A percentile compares a stretch with the other conserved stretches of the same genome.
These are phyloP conservation scores for Drosophila sturtevanti DNA, from an alignment of 1,140 invertebrate genomes.

Conservation along the genomic window DNA sequence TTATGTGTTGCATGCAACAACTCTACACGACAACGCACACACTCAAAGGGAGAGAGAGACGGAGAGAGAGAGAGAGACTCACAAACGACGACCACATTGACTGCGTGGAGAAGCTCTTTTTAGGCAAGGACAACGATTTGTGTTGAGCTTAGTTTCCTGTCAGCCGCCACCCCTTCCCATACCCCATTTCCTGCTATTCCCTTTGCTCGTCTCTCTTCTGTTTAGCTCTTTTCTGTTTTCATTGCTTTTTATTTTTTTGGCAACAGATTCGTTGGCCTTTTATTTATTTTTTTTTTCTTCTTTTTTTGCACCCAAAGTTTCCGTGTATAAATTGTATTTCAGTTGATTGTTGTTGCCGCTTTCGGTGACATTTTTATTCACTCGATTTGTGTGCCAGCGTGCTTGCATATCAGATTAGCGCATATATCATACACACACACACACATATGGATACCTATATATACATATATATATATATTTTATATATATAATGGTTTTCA, in stretches of 20 bases:
- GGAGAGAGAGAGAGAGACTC: neutral
- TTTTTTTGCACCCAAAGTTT: neutral
- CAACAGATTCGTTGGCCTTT: too few relatives aligned
- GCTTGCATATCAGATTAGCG: slow-evolving; percentile 74
- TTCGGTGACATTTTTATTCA: slow-evolving; percentile 77
- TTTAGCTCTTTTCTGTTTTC: neutral
- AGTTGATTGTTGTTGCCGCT: slow-evolving; percentile 61
- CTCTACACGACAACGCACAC: slow-evolving; percentile 36
- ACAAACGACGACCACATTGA: neutral
- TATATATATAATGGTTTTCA: slow-evolving; percentile 71
- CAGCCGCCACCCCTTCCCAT: slow-evolving; percentile 33
- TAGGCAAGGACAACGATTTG: slow-evolving; percentile 36
- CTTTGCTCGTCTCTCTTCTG: slow-evolving; percentile 55
- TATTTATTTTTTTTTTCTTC: neutral
- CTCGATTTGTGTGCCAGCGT: slow-evolving; percentile 33
- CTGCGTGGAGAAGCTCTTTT: slow-evolving; percentile 7
- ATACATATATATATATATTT: slow-evolving; percentile 50
- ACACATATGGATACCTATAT: too few relatives aligned
- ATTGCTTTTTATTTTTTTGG: too few relatives aligned
- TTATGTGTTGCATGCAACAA: slow-evolving; percentile 72
- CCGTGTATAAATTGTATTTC: slow-evolving; percentile 69
- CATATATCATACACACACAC: slow-evolving; percentile 58
- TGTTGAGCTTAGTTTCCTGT: slow-evolving; percentile 47
- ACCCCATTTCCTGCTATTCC: slow-evolving; percentile 35
- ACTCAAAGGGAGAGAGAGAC: slow-evolving; percentile 3